These are phyloP conservation scores for Panagrolaimus sp. DNA, from an alignment of 1,140 invertebrate genomes.

Conservation along the genomic window DNA sequence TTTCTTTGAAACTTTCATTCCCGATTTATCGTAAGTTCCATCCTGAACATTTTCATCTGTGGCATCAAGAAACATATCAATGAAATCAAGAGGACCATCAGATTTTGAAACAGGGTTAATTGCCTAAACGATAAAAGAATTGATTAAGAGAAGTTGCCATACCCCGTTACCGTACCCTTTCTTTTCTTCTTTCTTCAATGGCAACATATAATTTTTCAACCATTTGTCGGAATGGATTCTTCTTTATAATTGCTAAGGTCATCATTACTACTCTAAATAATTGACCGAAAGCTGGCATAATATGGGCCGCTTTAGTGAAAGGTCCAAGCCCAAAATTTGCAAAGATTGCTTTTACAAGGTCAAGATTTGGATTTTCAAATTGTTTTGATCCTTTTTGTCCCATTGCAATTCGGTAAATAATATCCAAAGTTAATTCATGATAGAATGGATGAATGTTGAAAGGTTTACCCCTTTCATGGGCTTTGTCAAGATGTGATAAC, in stretches of 20 bases:
- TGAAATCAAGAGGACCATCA: constrained; percentile 28
- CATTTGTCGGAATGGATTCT: not conserved
- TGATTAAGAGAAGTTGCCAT: too few species aligned
- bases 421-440: constrained; percentile 51
- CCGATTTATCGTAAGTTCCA: not conserved
- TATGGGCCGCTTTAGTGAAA: not conserved
- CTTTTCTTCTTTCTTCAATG: not conserved
- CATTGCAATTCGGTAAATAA: constrained; percentile 45
- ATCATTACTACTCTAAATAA: not conserved
- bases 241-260: not conserved
- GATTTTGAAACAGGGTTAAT: constrained; percentile 28
- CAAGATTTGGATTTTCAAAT: constrained; percentile 35
- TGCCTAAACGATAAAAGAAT: constrained; percentile 28
- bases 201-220: not conserved
- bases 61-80: constrained; percentile 8
- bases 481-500: constrained; percentile 2
- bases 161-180: not conserved
- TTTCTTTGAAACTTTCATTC: not conserved
- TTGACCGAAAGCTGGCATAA: not conserved
- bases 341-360: constrained; percentile 12
- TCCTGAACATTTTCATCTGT: not conserved
- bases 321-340: constrained; percentile 3
- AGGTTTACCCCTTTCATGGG: not conserved
- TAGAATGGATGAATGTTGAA: constrained; percentile 41
- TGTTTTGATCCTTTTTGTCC: constrained; percentile 45